Conservation (phyloP, 2,113 vertebrate genomes). For the Pluvialis apricaria region DNA sequence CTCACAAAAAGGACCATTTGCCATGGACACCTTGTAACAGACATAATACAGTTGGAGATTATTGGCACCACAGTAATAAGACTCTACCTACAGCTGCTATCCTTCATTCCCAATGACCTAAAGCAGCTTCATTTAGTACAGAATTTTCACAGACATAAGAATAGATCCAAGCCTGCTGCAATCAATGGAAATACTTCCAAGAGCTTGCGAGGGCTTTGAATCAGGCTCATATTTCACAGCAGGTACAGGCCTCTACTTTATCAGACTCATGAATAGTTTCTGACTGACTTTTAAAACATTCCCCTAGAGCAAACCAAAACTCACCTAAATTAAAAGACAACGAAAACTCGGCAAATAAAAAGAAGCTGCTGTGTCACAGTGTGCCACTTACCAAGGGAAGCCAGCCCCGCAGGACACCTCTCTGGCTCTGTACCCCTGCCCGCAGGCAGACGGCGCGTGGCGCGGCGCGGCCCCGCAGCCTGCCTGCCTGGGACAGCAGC, state of each 20-base stretch:
- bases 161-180: not conserved
- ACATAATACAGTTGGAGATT: not conserved
- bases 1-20: not conserved
- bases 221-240: not conserved
- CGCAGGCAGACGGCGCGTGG: no score
- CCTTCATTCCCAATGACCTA: not conserved
- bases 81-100: not conserved
- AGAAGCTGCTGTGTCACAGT: not conserved
- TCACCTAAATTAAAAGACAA: not conserved
- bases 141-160: constrained; percentile 30
- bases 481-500: no score
- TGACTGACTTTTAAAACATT: not conserved
- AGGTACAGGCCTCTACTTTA: not conserved
- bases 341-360: not conserved
- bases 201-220: not conserved
- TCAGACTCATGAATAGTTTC: not conserved
- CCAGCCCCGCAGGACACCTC: fast-evolving
- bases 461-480: fast-evolving
- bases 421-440: not conserved
- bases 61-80: not conserved
- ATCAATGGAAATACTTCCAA: constrained; percentile 20
- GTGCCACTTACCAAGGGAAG: not conserved
- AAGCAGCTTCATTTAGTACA: constrained; percentile 11
- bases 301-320: not conserved
- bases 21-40: not conserved